Percentiles rank a stretch among this genome's conserved stretches.
These are phyloP conservation scores for Phyllotreta striolata DNA, from an alignment of 2,888 invertebrate species.

Conservation along the genomic window DNA sequence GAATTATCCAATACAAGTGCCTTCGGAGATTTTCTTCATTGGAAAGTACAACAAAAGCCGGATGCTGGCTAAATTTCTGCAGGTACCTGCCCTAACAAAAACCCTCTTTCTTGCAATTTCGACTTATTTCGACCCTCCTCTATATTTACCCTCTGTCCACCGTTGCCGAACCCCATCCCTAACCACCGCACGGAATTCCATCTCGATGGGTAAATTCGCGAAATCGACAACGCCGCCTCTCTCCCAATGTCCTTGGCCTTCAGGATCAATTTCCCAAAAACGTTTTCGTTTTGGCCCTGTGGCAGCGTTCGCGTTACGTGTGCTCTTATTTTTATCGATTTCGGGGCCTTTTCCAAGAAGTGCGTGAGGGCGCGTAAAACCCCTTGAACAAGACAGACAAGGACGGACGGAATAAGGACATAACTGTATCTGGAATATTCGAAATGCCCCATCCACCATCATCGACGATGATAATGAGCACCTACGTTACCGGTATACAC, in stretches of 20 bases:
- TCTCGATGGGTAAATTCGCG: background rate
- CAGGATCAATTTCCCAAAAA: conserved; percentile 34
- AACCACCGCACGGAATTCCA: background rate
- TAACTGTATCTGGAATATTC: conserved; percentile 38
- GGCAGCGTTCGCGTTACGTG: no score
- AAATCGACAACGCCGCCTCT: conserved; percentile 4
- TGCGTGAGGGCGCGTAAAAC: conserved; percentile 8
- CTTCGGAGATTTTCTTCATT: background rate
- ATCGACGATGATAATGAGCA: conserved; percentile 29
- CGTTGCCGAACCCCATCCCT: background rate
- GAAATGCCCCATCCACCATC: conserved; percentile 30
- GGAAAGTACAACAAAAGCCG: conserved; percentile 10
- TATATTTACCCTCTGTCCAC: background rate
- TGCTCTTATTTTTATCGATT: conserved; percentile 43
- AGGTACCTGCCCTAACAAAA: conserved; percentile 23
- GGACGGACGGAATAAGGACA: conserved; percentile 22
- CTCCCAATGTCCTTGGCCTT: conserved; percentile 32
- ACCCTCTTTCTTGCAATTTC: conserved; percentile 12
- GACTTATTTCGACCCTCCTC: conserved; percentile 12
- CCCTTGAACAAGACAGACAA: background rate
- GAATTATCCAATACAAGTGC: no score
- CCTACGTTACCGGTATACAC: conserved; percentile 9
- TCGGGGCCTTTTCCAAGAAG: conserved; percentile 29
- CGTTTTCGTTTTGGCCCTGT: conserved; percentile 33
- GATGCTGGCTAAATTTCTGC: conserved; percentile 12